Evolutionary conservation across 2,888 invertebrate species (phyloP).

Genomic region (Epistrophe grossulariae): DNA sequence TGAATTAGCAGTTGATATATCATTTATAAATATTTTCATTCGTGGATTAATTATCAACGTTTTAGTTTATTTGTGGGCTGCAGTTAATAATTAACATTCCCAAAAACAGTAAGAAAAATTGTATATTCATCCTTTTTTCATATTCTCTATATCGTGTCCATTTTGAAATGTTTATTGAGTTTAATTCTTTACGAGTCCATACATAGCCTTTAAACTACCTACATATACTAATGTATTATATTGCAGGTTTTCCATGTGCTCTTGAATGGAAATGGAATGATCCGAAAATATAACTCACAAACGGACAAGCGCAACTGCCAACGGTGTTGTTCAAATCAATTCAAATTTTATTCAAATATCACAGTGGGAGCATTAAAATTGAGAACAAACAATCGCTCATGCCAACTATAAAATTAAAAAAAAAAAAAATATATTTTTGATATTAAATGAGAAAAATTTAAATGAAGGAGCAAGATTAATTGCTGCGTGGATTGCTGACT

Average conservation of each 20-base stretch:
- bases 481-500: slow-evolving; percentile 39
- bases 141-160: too few relatives aligned
- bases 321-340: slow-evolving; percentile 70
- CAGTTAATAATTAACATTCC: too few relatives aligned
- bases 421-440: slow-evolving; percentile 57
- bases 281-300: slow-evolving; percentile 71
- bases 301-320: slow-evolving; percentile 76
- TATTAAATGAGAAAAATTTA: slow-evolving; percentile 58
- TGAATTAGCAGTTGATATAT: too few relatives aligned
- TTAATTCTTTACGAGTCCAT: neutral
- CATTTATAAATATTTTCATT: too few relatives aligned
- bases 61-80: too few relatives aligned
- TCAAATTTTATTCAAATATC: slow-evolving; percentile 61
- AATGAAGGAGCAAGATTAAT: slow-evolving; percentile 64
- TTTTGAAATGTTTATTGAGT: neutral
- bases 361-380: slow-evolving; percentile 53
- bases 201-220: neutral
- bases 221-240: neutral
- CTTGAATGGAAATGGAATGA: slow-evolving; percentile 36
- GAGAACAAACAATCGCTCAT: slow-evolving; percentile 58
- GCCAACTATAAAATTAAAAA: slow-evolving; percentile 55
- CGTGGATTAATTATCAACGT: too few relatives aligned
- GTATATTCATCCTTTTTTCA: too few relatives aligned
- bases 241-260: slow-evolving; percentile 26
- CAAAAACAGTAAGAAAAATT: too few relatives aligned